Evolutionary conservation across 2,888 invertebrate genomes (phyloP).

Genomic region (Hybos culiciformis): DNA sequence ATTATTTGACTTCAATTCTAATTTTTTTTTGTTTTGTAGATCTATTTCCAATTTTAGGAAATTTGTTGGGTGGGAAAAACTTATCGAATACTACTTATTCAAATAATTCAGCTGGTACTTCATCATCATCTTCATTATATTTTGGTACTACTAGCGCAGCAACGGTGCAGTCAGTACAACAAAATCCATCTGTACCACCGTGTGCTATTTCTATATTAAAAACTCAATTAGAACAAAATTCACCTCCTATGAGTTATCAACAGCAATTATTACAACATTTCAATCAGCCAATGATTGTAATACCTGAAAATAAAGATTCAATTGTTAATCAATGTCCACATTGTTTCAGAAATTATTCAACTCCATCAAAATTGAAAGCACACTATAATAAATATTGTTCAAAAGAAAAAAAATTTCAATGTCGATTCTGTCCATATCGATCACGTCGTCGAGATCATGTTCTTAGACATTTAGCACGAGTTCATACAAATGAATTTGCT

Average conservation of each 20-base stretch:
- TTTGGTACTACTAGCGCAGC: constrained; percentile 20
- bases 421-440: constrained; percentile 32
- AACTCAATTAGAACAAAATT: constrained; percentile 10
- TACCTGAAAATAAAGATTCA: background rate
- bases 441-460: constrained; percentile 34
- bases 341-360: constrained; percentile 32
- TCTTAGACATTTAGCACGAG: constrained; percentile 30
- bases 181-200: constrained; percentile 4
- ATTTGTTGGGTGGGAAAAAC: constrained; percentile 31
- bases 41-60: constrained; percentile 34
- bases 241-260: constrained; percentile 11
- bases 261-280: constrained; percentile 2
- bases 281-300: background rate
- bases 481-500: constrained; percentile 20
- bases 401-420: constrained; percentile 34
- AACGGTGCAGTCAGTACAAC: constrained; percentile 10
- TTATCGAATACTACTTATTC: constrained; percentile 23
- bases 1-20: no score
- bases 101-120: no score
- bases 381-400: constrained; percentile 34
- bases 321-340: constrained; percentile 27
- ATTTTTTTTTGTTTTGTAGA: no score
- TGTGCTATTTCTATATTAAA: constrained; percentile 5
- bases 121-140: constrained; percentile 21
- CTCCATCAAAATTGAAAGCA: constrained; percentile 29